Evolutionary conservation across 2,888 invertebrate species (phyloP), one percentile per base, ranked within the genome.

Genomic region (Germaria angustata): DNA sequence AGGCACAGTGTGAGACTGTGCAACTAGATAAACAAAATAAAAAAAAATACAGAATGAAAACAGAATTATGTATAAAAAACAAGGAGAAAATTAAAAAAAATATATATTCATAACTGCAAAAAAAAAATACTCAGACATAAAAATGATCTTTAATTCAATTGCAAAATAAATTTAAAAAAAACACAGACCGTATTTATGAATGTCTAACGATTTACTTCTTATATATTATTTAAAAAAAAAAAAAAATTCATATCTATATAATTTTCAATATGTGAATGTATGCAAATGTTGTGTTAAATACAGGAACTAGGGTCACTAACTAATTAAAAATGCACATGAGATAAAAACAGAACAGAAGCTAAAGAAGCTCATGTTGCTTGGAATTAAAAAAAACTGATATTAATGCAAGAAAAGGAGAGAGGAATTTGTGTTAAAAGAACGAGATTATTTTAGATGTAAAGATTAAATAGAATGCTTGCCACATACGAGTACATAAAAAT

Each of bases 311-410:
- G 84, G 84, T 85, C 84, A 84, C 83, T 80, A 84, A 80, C 84
- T 85, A 85, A 85, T 84, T 84, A 85, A 84, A 85, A 84, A 84
- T 84, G 77, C 81, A 80, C 80, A 85, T 82, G 80, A 77, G 77
- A 80, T 68, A 69, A 55, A 61, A 28, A 59, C 44, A 7, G 1
- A 49, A 72, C 49, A 72, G 39, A 57, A 71, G 66, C 44, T 55
- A 24, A 61, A 36, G 72, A 59, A 76, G 77, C 53, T 17, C 72
- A 76, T 73, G 73, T 77, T 65, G 59, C 2, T 51, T 36, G 46
- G 46, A 9, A 34, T 9, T 17, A 34, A n/a, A 46, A 6, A 44
- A 44, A 46, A 59, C 36, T 59, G 36, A 9, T 9, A 61, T 34
- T 41, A 20, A 1, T 11, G 32, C 11, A 13, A 34, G 51, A 39